Percentiles rank a stretch among this genome's conserved stretches.
Evolutionary conservation across 2,113 vertebrate genomes (phyloP).

Genomic region (Brevimyrus niger): DNA sequence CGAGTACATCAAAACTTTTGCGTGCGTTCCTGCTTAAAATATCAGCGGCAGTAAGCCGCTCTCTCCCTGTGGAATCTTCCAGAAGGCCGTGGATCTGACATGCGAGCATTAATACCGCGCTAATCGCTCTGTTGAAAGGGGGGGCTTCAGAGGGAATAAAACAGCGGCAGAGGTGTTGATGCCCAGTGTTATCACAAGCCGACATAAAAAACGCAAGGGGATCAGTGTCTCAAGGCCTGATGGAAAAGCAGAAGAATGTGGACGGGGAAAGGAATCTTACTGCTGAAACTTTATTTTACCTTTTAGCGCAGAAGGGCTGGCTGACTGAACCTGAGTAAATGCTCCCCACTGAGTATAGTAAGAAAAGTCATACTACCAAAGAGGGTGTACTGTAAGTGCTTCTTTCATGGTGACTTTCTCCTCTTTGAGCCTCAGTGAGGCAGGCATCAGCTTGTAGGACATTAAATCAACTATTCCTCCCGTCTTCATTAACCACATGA

Average conservation of each 20-base stretch:
- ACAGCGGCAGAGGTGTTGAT: slow-evolving; percentile 6
- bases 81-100: neutral
- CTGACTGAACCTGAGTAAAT: neutral
- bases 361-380: neutral
- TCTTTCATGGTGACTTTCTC: neutral
- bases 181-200: neutral
- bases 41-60: neutral
- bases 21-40: neutral
- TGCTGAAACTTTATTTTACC: neutral
- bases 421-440: neutral
- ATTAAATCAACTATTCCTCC: neutral
- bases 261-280: neutral
- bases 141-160: neutral
- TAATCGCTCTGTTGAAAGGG: slow-evolving; percentile 2
- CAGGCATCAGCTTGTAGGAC: neutral
- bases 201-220: neutral
- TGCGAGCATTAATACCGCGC: neutral
- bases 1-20: neutral
- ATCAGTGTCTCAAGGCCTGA: neutral
- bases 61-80: neutral
- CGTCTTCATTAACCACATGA: neutral
- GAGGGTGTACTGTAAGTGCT: neutral
- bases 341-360: neutral
- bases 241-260: neutral
- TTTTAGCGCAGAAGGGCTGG: neutral